Evolutionary conservation across 1,140 invertebrate genomes (phyloP), one percentile per base, ranked within the genome.

Genomic region (Drosophila obscura): DNA sequence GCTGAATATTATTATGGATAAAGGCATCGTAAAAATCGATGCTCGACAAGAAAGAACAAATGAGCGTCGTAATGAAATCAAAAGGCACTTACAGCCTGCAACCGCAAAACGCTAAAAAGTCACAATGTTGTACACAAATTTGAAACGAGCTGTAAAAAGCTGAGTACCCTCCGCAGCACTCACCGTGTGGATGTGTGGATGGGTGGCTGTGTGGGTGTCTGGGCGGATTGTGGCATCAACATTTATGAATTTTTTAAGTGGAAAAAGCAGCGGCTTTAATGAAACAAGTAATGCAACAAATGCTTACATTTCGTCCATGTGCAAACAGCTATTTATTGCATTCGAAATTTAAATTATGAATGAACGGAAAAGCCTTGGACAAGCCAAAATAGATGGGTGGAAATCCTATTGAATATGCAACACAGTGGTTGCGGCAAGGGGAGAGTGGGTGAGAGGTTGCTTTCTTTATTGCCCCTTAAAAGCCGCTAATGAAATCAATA

Each of bases 401-500:
- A 41, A 31, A 31, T 8, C 22, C 50, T 9, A 26, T 22, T 67
- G 63, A 69, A 69, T 67, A 69, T 69, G 62, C 66, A 67, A 11
- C 51, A 16, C 15, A 35, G 5, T 7, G 28, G 31, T 13, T 15
- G 31, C n/a, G 44, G 28, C 2, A 0, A 5, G 4, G 22, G 19
- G 35, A 28, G 22, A 19, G n/a, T n/a, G 11, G 43, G n/a, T n/a
- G n/a, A n/a, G n/a, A n/a, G n/a, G 15, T n/a, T 50, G 46, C 44
- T 61, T 41, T 43, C 62, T 78, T 87, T 79, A 72, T 80, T 72
- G 69, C 35, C 78, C 39, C 77, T 87, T 82, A 65, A 82, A 76
- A 78, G 82, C 68, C 75, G 63, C 74, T 88, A 85, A 85, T 87
- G 72, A 85, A 85, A 85, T 88, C 78, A 85, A 82, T 79, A 73